Evolutionary conservation across 1,140 invertebrate species (phyloP).

Genomic region (Paraescarpia echinospica): DNA sequence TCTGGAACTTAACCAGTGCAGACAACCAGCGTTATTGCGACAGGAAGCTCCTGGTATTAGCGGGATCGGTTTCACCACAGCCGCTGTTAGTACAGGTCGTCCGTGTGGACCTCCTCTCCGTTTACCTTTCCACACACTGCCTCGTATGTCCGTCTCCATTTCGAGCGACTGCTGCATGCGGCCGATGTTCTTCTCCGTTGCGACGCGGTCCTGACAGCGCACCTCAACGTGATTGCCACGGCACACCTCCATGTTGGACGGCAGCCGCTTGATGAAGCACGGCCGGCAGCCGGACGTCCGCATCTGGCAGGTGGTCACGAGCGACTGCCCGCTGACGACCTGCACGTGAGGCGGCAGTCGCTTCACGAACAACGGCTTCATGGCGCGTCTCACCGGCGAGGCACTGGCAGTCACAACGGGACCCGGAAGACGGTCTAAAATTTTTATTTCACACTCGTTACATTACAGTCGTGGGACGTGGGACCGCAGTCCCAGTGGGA

Average conservation of each 20-base stretch:
- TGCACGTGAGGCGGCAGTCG: conserved; percentile 24
- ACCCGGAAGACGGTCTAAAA: not conserved
- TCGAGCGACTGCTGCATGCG: not conserved
- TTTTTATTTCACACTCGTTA: conserved; percentile 2
- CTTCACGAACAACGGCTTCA: conserved; percentile 29
- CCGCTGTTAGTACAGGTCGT: not conserved
- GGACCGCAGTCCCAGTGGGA: not conserved
- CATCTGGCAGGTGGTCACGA: not conserved
- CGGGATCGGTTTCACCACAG: not conserved
- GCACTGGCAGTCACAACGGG: not conserved
- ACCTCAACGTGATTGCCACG: not conserved
- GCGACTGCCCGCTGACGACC: conserved; percentile 12
- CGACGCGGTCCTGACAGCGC: conserved; percentile 11
- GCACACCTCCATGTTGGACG: conserved; percentile 19
- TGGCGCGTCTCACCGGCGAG: conserved; percentile 1
- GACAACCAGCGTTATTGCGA: not conserved
- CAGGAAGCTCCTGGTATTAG: not conserved
- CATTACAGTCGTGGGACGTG: not conserved
- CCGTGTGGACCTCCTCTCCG: not conserved
- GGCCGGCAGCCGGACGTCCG: conserved; percentile 9
- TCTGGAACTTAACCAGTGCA: not conserved
- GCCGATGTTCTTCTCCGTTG: not conserved
- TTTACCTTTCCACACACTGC: not conserved
- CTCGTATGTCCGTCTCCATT: not conserved
- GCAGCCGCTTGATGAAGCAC: conserved; percentile 27